A percentile compares a stretch with the other conserved stretches of the same genome.
phyloP scores from a whole-genome alignment of 1,140 invertebrate genomes.

The Aleiodes sp. region DNA sequence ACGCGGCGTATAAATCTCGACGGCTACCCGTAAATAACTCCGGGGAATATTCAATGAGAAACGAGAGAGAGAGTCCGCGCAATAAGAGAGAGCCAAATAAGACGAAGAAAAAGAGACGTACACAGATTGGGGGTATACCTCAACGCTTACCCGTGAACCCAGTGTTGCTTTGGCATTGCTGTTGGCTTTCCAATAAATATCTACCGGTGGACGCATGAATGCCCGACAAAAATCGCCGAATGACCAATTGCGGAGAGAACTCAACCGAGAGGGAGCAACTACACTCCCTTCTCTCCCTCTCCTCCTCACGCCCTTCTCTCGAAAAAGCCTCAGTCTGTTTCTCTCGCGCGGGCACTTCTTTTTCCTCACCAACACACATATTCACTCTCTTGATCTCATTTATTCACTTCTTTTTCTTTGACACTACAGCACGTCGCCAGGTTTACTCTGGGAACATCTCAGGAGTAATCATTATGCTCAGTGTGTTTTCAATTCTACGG shows the following conservation, averaged over 20 bases:
- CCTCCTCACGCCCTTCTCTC: slow-evolving; percentile 20
- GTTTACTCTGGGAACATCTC: background rate
- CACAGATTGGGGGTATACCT: background rate
- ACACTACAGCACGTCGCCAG: slow-evolving; percentile 23
- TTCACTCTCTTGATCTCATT: background rate
- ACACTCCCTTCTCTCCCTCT: background rate
- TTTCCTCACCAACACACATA: background rate
- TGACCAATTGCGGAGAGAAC: slow-evolving; percentile 58
- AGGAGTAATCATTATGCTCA: slow-evolving; percentile 20
- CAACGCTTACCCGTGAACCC: slow-evolving; percentile 37
- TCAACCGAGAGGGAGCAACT: slow-evolving; percentile 15
- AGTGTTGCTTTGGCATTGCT: slow-evolving; percentile 25
- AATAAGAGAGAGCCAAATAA: slow-evolving; percentile 31
- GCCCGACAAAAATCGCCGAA: slow-evolving; percentile 59
- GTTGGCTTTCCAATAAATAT: slow-evolving; percentile 60
- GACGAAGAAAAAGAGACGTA: slow-evolving; percentile 16
- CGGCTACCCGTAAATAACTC: slow-evolving; percentile 57
- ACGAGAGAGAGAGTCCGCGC: slow-evolving; percentile 35
- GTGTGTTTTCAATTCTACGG: slow-evolving; percentile 13
- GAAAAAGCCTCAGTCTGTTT: slow-evolving; percentile 36
- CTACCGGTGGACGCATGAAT: slow-evolving; percentile 60
- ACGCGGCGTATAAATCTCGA: slow-evolving; percentile 56
- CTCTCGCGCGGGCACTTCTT: slow-evolving; percentile 12
- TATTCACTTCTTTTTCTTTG: slow-evolving; percentile 13
- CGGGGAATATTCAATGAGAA: slow-evolving; percentile 59